phyloP scores from a whole-genome alignment of 1,140 invertebrate species.

The Harpegnathos saltator region DNA sequence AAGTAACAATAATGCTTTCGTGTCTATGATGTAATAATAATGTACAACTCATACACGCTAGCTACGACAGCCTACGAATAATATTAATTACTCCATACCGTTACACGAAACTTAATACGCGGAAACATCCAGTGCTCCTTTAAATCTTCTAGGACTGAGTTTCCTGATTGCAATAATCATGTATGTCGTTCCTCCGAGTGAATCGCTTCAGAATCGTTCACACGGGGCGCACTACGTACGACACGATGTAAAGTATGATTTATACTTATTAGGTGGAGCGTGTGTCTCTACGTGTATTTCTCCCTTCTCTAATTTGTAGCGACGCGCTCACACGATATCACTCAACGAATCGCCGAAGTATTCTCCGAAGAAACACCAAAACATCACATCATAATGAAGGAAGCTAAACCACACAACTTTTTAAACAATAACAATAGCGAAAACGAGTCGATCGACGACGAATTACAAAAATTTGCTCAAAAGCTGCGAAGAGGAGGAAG shows the following conservation, averaged over 20 bases:
- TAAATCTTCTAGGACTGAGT: slow-evolving; percentile 15
- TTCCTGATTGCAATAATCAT: slow-evolving; percentile 16
- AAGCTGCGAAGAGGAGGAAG: no score
- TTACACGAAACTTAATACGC: slow-evolving; percentile 6
- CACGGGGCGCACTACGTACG: no score
- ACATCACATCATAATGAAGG: background rate
- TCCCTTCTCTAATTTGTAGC: background rate
- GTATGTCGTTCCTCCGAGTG: background rate
- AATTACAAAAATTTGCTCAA: background rate
- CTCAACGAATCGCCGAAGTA: no score
- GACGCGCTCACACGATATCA: background rate
- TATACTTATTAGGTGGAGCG: slow-evolving; percentile 28
- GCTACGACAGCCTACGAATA: slow-evolving; percentile 34
- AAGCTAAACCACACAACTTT: background rate
- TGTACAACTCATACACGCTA: slow-evolving; percentile 1
- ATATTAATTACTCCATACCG: slow-evolving; percentile 9
- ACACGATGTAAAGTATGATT: background rate
- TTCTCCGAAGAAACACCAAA: no score
- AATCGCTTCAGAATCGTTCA: slow-evolving; percentile 16
- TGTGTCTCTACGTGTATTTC: background rate
- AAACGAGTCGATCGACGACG: background rate
- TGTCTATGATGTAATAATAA: slow-evolving; percentile 34
- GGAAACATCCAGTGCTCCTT: slow-evolving; percentile 49
- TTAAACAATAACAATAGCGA: background rate
- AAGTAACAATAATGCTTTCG: background rate